Conservation (phyloP, 2,888 invertebrate genomes). For the Drosophila melanocephala region DNA sequence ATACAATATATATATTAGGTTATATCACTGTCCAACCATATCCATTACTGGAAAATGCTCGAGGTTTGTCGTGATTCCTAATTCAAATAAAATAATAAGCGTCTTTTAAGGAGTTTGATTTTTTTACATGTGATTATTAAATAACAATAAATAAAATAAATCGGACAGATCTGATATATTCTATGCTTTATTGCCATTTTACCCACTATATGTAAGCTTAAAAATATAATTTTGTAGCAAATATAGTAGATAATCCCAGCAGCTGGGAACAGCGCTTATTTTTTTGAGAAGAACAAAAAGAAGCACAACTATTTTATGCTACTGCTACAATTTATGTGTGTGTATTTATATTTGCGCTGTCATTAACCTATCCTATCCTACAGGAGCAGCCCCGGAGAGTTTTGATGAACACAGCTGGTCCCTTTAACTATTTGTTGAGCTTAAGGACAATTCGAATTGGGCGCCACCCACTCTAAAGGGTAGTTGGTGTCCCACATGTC, state of each 20-base stretch:
- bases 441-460: slow-evolving; percentile 64
- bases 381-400: slow-evolving; percentile 12
- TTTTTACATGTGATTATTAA: no score
- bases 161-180: not conserved
- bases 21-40: not conserved
- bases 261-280: no score
- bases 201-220: not conserved
- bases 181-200: not conserved
- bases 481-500: slow-evolving; percentile 10
- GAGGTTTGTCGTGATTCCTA: not conserved
- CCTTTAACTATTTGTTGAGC: slow-evolving; percentile 71
- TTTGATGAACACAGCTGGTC: slow-evolving; percentile 55
- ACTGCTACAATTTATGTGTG: not conserved
- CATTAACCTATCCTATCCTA: slow-evolving; percentile 40
- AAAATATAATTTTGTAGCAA: not conserved
- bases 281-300: not conserved
- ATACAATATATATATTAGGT: not conserved
- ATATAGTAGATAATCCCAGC: no score
- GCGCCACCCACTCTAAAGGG: slow-evolving; percentile 28
- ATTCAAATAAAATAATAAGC: not conserved
- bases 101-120: not conserved
- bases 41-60: not conserved
- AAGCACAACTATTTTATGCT: not conserved
- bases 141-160: not conserved
- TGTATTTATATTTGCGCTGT: slow-evolving; percentile 35